Percentiles rank a stretch among this genome's conserved stretches.
Conservation (phyloP, 2,113 vertebrate species). For the Tretioscincus oriximinensis region DNA sequence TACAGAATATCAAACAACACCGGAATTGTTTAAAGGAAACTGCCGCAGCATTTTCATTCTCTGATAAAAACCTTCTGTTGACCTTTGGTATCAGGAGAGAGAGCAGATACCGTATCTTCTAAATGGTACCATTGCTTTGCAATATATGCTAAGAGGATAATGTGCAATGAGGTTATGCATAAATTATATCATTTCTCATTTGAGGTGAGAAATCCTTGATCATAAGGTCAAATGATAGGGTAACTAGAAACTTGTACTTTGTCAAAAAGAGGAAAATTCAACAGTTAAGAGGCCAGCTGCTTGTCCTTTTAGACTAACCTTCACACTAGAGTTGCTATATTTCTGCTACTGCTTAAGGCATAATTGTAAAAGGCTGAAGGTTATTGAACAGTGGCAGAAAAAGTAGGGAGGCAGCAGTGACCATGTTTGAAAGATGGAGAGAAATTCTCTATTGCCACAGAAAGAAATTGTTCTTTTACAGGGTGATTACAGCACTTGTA, state of each 20-base stretch:
- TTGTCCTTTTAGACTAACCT: slow-evolving; percentile 59
- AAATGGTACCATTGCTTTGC: not conserved
- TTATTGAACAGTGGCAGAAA: slow-evolving; percentile 45
- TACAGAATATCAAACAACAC: not conserved
- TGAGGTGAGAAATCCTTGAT: not conserved
- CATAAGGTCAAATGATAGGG: not conserved
- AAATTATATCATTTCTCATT: not conserved
- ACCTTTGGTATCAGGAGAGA: not conserved
- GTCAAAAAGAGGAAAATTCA: slow-evolving; percentile 34
- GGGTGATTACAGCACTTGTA: slow-evolving; percentile 3
- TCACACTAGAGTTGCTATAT: slow-evolving; percentile 58
- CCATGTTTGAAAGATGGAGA: slow-evolving; percentile 43
- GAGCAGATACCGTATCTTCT: not conserved
- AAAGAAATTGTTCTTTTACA: not conserved
- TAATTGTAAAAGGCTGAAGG: slow-evolving; percentile 51
- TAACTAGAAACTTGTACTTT: slow-evolving; percentile 32
- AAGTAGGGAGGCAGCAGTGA: slow-evolving; percentile 38
- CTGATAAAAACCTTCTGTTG: not conserved
- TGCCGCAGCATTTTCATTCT: not conserved
- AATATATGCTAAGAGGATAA: not conserved
- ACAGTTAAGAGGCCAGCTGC: slow-evolving; percentile 19
- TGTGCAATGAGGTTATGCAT: not conserved
- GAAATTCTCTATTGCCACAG: not conserved
- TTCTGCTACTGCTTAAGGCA: slow-evolving; percentile 53
- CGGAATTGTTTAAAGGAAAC: not conserved